These are phyloP conservation scores for Aethes cnicana DNA, from an alignment of 2,888 invertebrate genomes.

Conservation along the genomic window DNA sequence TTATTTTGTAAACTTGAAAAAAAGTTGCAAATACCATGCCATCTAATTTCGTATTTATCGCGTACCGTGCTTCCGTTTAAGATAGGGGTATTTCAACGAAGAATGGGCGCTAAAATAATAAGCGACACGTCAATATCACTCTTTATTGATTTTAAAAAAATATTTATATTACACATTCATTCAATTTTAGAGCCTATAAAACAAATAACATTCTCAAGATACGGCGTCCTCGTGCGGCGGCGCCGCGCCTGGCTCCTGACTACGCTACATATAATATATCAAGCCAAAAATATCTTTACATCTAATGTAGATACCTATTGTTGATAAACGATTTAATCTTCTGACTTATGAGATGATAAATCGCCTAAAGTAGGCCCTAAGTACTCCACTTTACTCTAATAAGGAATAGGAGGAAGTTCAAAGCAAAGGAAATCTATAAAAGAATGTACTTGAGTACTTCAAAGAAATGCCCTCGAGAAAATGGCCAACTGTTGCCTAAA, in stretches of 20 bases:
- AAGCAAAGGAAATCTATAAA: constrained; percentile 5
- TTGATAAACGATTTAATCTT: constrained; percentile 58
- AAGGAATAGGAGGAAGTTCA: constrained; percentile 3
- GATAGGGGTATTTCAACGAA: background rate
- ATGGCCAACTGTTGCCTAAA: too few relatives aligned
- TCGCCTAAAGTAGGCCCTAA: constrained; percentile 68
- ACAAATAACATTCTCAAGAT: constrained; percentile 68
- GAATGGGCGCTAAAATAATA: constrained; percentile 40
- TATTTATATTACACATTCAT: constrained; percentile 80
- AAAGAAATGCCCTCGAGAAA: too few relatives aligned
- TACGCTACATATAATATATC: constrained; percentile 60
- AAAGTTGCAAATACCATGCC: too few relatives aligned
- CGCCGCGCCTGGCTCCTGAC: constrained; percentile 40
- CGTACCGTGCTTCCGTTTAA: too few relatives aligned
- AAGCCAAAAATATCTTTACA: constrained; percentile 71
- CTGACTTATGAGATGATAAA: constrained; percentile 44
- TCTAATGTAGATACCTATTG: constrained; percentile 53
- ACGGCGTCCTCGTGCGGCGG: constrained; percentile 44
- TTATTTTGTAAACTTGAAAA: too few relatives aligned
- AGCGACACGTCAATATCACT: constrained; percentile 70
- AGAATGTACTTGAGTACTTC: constrained; percentile 20
- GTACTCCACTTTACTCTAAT: constrained; percentile 46
- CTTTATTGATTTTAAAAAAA: constrained; percentile 82
- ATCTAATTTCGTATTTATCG: too few relatives aligned
- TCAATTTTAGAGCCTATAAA: constrained; percentile 73